Percentiles rank a stretch among this genome's conserved stretches.
phyloP scores from a whole-genome alignment of 2,113 vertebrate species.

The Cynocephalus volans region DNA sequence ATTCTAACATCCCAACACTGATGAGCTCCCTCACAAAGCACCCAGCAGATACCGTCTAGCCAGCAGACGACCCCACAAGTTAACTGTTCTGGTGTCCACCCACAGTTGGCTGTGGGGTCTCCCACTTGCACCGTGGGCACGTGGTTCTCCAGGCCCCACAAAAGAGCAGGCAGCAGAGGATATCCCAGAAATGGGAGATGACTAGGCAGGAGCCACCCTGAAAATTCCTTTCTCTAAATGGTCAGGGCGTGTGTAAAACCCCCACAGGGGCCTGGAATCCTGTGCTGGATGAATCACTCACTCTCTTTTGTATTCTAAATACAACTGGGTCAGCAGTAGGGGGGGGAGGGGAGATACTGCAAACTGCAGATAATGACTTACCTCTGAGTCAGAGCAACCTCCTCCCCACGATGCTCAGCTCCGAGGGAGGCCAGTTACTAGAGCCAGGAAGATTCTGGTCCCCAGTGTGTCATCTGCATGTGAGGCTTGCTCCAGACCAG shows the following conservation, averaged over 20 bases:
- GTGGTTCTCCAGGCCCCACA: too few relatives aligned
- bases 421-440: not conserved
- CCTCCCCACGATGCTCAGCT: not conserved
- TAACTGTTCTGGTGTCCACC: not conserved
- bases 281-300: not conserved
- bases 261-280: not conserved
- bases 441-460: not conserved
- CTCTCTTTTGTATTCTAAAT: not conserved
- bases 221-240: constrained; percentile 47
- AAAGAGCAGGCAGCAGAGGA: not conserved
- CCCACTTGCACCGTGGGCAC: fast-evolving
- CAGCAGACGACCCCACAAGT: fast-evolving
- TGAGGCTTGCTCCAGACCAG: not conserved
- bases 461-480: not conserved
- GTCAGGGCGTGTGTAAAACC: not conserved
- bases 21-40: not conserved
- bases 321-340: constrained; percentile 8
- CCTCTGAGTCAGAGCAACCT: not conserved
- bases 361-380: constrained; percentile 18
- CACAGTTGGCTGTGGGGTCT: not conserved
- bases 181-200: not conserved
- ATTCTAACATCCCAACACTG: fast-evolving
- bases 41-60: fast-evolving
- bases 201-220: not conserved
- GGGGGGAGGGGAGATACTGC: not conserved